Evolutionary conservation across 1,140 invertebrate genomes (phyloP), one percentile per base, ranked within the genome.

Genomic region (Tachypleus tridentatus): DNA sequence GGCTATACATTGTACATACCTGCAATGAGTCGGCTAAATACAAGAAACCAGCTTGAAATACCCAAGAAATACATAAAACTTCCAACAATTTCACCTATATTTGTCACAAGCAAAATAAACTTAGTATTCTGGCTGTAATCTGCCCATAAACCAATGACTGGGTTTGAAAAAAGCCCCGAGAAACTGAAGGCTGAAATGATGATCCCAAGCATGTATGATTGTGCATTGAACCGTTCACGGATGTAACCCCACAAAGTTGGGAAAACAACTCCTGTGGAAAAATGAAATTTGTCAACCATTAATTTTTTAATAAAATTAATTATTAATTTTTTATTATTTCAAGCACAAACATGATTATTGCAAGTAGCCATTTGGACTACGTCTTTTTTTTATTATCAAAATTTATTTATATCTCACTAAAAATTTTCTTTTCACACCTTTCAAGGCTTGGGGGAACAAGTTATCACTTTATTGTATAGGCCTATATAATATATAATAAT

Each of bases 61-160:
- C 74, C 76, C 60, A 76, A 64, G 61, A 74, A 77, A 61, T 77
- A 77, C 71, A 77, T 73, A 11, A 74, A 48, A 64, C 72, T 76
- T 5, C 76, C 76, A 53, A 61, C 69, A 4, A 75, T 68, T 68
- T 77, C 71, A 63, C 70, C 76, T 10, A 75, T 52, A 61, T 72
- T 73, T 58, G 74, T 71, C 5, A 75, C 61, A 10, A 76, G 53
- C 4, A 77, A 62, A 4, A 77, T 67, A 1, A 68, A 7, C 59
- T 73, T 76, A 3, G 75, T 73, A 51, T 73, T 72, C 11, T 64
- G 6, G 53, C 58, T 63, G 57, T 52, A 57, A 58, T 73, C 72
- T 29, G 62, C 67, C 61, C 64, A 65, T 60, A 65, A 64, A 3
- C 72, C 72, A 47, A 71, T 61, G 3, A 73, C n/a, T 50, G 70